phyloP scores from a whole-genome alignment of 1,140 invertebrate genomes.

The Listronotus oregonensis region DNA sequence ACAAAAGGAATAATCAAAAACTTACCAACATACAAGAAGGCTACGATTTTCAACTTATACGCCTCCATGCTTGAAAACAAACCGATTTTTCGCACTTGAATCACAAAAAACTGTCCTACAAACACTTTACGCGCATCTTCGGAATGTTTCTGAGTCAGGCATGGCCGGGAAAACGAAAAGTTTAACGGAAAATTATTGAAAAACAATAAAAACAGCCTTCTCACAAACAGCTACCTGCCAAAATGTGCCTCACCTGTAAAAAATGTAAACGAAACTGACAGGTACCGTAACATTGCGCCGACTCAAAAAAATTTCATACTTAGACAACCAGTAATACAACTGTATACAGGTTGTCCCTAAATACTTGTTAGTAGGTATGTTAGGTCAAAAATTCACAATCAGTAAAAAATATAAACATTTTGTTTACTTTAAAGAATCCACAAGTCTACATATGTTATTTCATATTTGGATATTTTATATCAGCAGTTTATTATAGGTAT shows the following conservation, averaged over 20 bases:
- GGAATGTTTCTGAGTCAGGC: background rate
- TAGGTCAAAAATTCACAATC: no score
- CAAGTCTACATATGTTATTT: no score
- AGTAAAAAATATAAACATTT: no score
- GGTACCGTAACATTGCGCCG: background rate
- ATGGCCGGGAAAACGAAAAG: constrained; percentile 1
- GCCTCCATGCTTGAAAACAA: constrained; percentile 10
- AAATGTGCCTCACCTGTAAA: constrained; percentile 24
- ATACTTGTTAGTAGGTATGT: no score
- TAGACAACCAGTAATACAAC: background rate
- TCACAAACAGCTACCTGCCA: constrained; percentile 17
- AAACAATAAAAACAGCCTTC: constrained; percentile 1
- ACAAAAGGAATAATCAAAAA: background rate
- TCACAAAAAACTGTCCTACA: background rate
- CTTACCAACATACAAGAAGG: constrained; percentile 14
- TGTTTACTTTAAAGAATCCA: no score
- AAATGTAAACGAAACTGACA: constrained; percentile 20
- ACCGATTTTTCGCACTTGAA: background rate
- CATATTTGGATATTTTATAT: no score
- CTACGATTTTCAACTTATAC: constrained; percentile 6
- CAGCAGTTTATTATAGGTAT: no score
- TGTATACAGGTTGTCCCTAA: background rate
- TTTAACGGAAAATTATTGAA: constrained; percentile 4
- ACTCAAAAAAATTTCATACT: background rate
- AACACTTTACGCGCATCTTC: background rate